phyloP scores from a whole-genome alignment of 1,140 invertebrate genomes.

The Eupristina koningsbergeri region DNA sequence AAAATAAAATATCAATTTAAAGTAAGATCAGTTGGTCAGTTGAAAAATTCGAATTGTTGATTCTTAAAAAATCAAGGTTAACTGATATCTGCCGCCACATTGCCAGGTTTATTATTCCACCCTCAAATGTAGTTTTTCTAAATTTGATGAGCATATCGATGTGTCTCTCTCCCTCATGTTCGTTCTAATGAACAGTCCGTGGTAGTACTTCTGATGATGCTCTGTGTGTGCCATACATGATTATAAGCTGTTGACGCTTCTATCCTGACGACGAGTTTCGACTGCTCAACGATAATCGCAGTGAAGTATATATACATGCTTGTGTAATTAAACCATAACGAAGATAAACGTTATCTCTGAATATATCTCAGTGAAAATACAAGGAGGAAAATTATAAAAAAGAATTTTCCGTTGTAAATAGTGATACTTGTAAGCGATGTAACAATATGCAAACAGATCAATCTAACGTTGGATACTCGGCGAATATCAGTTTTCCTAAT shows the following conservation, averaged over 20 bases:
- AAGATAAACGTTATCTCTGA: background rate
- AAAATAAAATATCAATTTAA: background rate
- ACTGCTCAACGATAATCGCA: background rate
- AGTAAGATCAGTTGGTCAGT: background rate
- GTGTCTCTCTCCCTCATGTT: background rate
- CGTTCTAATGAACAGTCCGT: background rate
- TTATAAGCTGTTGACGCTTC: conserved; percentile 39
- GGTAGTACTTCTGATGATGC: conserved; percentile 22
- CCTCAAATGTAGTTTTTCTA: background rate
- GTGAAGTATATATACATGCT: conserved; percentile 3
- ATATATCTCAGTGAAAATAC: background rate
- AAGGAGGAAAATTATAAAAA: background rate
- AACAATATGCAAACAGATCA: conserved; percentile 42
- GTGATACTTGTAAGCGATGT: conserved; percentile 43
- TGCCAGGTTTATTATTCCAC: background rate
- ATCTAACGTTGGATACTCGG: conserved; percentile 36
- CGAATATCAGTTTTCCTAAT: background rate
- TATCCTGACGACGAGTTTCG: conserved; percentile 10
- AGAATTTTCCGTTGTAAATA: conserved; percentile 42
- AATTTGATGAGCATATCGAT: background rate
- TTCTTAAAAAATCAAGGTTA: background rate
- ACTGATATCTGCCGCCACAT: background rate
- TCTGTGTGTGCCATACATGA: conserved; percentile 45
- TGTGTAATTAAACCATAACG: conserved; percentile 12
- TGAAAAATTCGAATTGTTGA: background rate